phyloP scores from a whole-genome alignment of 2,797 vertebrate species.

The Eleutherodactylus coqui region DNA sequence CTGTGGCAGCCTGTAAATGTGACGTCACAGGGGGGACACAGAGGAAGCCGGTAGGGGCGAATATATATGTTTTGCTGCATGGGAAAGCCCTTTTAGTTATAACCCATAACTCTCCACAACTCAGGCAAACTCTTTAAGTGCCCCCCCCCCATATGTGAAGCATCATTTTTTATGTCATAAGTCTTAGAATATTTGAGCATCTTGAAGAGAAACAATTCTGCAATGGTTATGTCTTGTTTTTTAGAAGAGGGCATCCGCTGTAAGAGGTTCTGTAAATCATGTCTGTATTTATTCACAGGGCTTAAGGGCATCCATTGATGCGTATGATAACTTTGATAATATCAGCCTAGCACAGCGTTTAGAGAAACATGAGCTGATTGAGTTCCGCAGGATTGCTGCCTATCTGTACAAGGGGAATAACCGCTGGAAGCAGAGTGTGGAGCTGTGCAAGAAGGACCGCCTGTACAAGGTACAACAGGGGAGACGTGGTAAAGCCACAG shows the following conservation, averaged over 20 bases:
- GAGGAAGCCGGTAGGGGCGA: too few relatives aligned
- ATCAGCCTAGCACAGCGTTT: slow-evolving; percentile 87
- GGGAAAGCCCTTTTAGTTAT: too few relatives aligned
- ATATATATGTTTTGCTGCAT: too few relatives aligned
- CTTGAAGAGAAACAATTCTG: too few relatives aligned
- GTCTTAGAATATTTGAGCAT: background rate
- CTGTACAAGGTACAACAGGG: slow-evolving; percentile 82
- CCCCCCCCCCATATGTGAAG: too few relatives aligned
- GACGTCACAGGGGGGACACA: too few relatives aligned
- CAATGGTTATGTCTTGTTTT: too few relatives aligned
- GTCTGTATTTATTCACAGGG: slow-evolving; percentile 73
- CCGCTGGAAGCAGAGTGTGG: slow-evolving; percentile 92
- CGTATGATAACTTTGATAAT: slow-evolving; percentile 91
- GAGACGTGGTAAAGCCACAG: background rate
- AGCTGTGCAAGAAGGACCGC: slow-evolving; percentile 92
- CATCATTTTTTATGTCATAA: background rate
- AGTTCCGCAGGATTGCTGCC: slow-evolving; percentile 89
- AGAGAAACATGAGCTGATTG: slow-evolving; percentile 90
- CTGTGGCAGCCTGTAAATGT: too few relatives aligned
- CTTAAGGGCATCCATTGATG: slow-evolving; percentile 88
- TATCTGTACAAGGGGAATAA: slow-evolving; percentile 91
- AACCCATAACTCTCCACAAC: too few relatives aligned
- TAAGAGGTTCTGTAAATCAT: background rate
- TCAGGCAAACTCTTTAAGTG: too few relatives aligned
- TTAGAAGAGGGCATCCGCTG: too few relatives aligned